Conservation (phyloP, 1,140 invertebrate genomes). For the Araneus ventricosus region DNA sequence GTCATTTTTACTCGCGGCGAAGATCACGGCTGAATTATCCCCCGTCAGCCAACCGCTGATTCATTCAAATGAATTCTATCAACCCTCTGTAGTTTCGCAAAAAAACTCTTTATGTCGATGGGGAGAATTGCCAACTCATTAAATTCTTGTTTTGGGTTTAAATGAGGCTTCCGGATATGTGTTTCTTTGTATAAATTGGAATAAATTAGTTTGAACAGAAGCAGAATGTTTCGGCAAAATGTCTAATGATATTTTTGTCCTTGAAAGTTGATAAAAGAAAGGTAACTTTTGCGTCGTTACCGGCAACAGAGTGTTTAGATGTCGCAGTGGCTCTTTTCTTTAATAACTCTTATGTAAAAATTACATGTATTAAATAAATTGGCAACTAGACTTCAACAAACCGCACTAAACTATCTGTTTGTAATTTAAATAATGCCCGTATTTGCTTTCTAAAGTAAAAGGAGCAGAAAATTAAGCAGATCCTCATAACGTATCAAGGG, state of each 20-base stretch:
- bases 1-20: slow-evolving; percentile 1
- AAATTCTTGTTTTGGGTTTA: neutral
- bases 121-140: neutral
- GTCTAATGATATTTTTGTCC: neutral
- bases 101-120: neutral
- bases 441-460: too few relatives aligned
- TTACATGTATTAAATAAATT: too few relatives aligned
- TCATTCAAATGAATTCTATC: neutral
- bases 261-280: neutral
- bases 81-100: neutral
- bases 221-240: neutral
- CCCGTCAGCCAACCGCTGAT: neutral
- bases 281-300: neutral
- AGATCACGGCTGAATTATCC: neutral
- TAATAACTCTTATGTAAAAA: too few relatives aligned
- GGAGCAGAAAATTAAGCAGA: too few relatives aligned
- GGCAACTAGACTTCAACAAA: too few relatives aligned
- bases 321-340: too few relatives aligned
- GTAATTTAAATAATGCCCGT: too few relatives aligned
- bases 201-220: slow-evolving; percentile 14
- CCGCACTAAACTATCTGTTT: too few relatives aligned
- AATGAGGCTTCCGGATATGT: neutral
- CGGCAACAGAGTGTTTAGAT: too few relatives aligned
- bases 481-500: too few relatives aligned
- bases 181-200: neutral